These are phyloP conservation scores for Balaenoptera acutorostrata DNA, from an alignment of 2,113 vertebrate genomes.

Conservation along the genomic window DNA sequence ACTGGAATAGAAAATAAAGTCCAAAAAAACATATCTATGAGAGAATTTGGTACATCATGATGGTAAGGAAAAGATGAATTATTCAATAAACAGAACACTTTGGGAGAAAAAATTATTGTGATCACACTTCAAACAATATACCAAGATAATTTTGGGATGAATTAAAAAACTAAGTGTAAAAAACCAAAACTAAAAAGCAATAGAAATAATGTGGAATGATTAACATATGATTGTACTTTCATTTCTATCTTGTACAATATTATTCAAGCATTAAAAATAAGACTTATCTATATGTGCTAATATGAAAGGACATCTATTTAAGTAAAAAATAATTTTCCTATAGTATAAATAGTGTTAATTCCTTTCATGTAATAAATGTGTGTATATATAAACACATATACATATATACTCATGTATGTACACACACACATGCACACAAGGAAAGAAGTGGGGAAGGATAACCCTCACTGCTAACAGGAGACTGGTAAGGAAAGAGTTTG, in stretches of 20 bases:
- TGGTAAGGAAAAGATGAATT: neutral
- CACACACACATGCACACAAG: no score
- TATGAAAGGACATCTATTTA: neutral
- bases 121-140: neutral
- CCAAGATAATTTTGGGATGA: neutral
- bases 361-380: neutral
- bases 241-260: neutral
- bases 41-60: neutral
- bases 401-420: neutral
- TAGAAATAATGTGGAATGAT: neutral
- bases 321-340: neutral
- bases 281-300: neutral
- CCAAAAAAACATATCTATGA: neutral
- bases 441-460: neutral
- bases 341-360: neutral
- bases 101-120: neutral
- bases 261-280: constrained; percentile 11
- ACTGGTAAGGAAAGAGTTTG: neutral
- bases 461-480: neutral
- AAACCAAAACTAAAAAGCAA: neutral
- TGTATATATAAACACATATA: neutral
- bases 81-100: neutral
- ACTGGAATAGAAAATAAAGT: neutral
- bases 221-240: neutral
- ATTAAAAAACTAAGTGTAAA: neutral